Evolutionary conservation across 1,140 invertebrate species (phyloP).

Genomic region (Sipha flava): DNA sequence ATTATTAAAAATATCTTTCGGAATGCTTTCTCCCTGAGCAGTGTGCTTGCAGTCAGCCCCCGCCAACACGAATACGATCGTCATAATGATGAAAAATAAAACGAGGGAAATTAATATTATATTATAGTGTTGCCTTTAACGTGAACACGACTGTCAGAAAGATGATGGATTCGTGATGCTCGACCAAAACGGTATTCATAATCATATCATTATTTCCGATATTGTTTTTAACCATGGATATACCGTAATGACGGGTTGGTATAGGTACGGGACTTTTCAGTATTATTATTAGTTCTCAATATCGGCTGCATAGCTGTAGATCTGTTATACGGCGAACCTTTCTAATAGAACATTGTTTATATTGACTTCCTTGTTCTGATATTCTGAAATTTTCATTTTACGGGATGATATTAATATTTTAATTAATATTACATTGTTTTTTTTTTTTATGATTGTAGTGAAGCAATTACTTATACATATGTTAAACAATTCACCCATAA

Average conservation of each 20-base stretch:
- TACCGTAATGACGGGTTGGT: not conserved
- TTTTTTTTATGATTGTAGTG: not conserved
- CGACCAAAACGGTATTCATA: not conserved
- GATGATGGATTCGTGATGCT: slow-evolving; percentile 4
- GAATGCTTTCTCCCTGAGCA: not conserved
- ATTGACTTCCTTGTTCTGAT: not conserved
- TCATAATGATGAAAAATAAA: not conserved
- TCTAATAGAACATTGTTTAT: not conserved
- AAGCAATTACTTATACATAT: not conserved
- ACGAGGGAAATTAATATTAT: not conserved
- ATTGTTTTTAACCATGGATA: not conserved
- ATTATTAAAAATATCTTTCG: not conserved
- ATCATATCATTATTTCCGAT: not conserved
- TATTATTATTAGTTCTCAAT: not conserved
- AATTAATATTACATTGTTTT: not conserved
- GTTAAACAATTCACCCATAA: no score
- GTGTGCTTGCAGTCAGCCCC: not conserved
- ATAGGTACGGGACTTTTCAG: not conserved
- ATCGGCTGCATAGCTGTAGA: not conserved
- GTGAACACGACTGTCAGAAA: not conserved
- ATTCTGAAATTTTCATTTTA: not conserved
- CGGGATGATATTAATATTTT: not conserved
- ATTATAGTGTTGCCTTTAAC: not conserved
- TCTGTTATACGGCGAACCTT: no score
- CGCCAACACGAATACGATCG: not conserved